Evolutionary conservation across 2,888 invertebrate genomes (phyloP), one percentile per base, ranked within the genome.

Genomic region (Apoda limacodes): DNA sequence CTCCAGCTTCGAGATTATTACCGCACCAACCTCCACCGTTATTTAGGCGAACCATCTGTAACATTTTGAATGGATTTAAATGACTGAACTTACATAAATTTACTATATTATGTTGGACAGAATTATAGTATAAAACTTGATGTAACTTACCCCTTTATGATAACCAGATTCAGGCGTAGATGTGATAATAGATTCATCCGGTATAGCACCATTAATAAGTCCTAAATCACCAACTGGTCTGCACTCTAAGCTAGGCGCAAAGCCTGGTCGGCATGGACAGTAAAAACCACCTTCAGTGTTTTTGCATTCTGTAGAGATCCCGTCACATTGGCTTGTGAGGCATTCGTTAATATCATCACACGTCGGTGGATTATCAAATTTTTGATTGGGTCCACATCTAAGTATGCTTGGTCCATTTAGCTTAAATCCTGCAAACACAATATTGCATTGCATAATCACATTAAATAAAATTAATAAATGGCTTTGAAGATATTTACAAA

Each of bases 311-410:
- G 95, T 95, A 0, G 95, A 94, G 0, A 92, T 90, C 13, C 90
- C 75, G 56, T 95, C 95, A 61, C 95, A 96, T 62, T 95, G 94
- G 35, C 91, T 92, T 42, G 88, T 91, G 3, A 86, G 82, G 61
- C 95, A 95, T 71, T 95, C 95, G 52, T 95, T 95, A 38, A 95
- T 89, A 60, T 95, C 95, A 78, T 94, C 93, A 56, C 95, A 95
- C 37, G 86, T 88, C 2, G 95, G 95, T 25, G 92, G 86, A 48
- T 90, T 86, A 45, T 90, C 89, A 45, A 95, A 95, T 40, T 84
- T 74, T 66, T 94, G 93, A 44, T 88, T 86, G n/a, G 90, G 83
- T 37, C 92, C 93, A 61, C 95, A 95, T 54, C 87, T 86, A 39
- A 95, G 86, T 30, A 95, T 87, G 46, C 90, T 93, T 27, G 89